Evolutionary conservation across 2,113 vertebrate genomes (phyloP).

Genomic region (Saguinus midas): DNA sequence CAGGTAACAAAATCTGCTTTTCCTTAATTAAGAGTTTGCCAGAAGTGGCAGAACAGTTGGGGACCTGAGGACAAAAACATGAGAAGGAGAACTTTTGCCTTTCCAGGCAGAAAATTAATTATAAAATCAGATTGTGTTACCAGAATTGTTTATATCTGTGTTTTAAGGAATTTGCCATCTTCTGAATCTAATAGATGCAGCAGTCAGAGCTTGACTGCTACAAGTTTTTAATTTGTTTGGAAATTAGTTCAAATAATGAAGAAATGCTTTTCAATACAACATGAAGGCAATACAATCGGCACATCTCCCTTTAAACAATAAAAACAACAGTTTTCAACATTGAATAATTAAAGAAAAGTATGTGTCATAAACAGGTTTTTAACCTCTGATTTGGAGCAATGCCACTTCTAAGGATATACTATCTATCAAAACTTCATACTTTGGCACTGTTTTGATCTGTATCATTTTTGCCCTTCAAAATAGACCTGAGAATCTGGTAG

Average conservation of each 20-base stretch:
- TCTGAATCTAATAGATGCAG: conserved; percentile 71
- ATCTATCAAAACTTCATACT: background rate
- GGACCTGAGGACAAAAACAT: conserved; percentile 40
- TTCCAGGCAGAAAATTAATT: conserved; percentile 70
- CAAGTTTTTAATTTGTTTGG: conserved; percentile 72
- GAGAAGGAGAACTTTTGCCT: conserved; percentile 55
- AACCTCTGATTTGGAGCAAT: conserved; percentile 34
- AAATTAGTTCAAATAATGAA: conserved; percentile 75
- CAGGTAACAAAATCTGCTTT: conserved; percentile 7
- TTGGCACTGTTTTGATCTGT: background rate
- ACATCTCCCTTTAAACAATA: conserved; percentile 51
- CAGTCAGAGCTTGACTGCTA: conserved; percentile 68
- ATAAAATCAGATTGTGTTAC: conserved; percentile 71
- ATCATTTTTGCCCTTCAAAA: background rate
- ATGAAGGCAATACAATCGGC: conserved; percentile 41
- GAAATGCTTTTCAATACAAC: conserved; percentile 68
- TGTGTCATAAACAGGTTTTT: conserved; percentile 38
- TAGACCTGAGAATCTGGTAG: background rate
- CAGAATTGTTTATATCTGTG: conserved; percentile 74
- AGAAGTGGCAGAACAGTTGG: conserved; percentile 22
- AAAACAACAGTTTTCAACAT: conserved; percentile 39
- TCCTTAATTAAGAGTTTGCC: background rate
- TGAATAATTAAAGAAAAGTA: conserved; percentile 53
- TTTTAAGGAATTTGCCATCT: conserved; percentile 75
- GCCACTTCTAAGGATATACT: background rate